Base-by-base conservation (phyloP, 2,888 invertebrate species). In the Rotaria macrura region DNA sequence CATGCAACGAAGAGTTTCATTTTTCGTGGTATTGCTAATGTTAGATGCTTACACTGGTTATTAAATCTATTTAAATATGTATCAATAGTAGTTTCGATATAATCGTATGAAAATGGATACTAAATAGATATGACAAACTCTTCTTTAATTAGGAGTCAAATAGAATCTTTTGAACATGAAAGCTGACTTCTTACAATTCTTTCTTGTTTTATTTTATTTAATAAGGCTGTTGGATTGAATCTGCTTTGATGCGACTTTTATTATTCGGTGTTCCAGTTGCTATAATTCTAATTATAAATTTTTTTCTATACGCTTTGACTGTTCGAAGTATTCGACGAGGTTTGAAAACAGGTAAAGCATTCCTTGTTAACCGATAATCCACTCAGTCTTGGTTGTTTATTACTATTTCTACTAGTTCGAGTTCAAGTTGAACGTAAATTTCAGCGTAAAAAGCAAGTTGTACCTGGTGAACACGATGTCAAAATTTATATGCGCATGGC, bases 401-500 rank as follows among this genome's bases (percentile, higher is more conserved):
- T n/a, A 25, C 5, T 17, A 29, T 17, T 65, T 34, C n/a, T 65
- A 29, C 14, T 65, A 79, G 79, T 79, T 12, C 79, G 79, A 25
- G 79, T 43, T 43, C 79, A 79, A 43, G 43, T 79, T n/a, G 43
- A 79, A 43, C 79, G 43, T 25, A 79, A 79, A 79, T 79, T 79
- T 43, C 40, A 79, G 43, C 40, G 43, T 79, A 79, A 79, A 79
- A 79, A 79, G n/a, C 79, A 79, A 43, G 43, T 79, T 40, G 43
- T 84, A 83, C 86, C 86, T n/a, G 86, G 86, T 74, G 86, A 86
- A 55, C 43, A 86, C 40, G 86, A 86, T 79, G 84, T 86, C 3
- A 86, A 86, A 49, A 84, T 86, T 49, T 86, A 86, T 38, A 86
- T 84, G 38, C 86, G 84, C 25, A 86, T 86, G 79, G 86, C 86